Conservation (phyloP, 1,140 invertebrate genomes). For the Drosophila pachea region DNA sequence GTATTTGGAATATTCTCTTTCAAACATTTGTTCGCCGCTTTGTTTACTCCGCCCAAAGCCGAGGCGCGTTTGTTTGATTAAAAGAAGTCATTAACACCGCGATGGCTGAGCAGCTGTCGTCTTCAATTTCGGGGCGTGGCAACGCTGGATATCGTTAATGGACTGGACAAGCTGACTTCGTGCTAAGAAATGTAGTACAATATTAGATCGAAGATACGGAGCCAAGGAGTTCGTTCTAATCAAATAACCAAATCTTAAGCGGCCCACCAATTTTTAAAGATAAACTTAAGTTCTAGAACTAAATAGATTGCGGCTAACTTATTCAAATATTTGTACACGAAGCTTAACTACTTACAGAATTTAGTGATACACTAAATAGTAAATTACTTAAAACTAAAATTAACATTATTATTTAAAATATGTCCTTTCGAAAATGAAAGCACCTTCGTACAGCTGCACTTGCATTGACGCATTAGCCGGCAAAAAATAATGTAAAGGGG, state of each 20-base stretch:
- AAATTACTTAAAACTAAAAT: too few relatives aligned
- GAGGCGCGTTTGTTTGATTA: constrained; percentile 62
- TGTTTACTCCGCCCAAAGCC: constrained; percentile 35
- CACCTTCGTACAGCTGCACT: background rate
- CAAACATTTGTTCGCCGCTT: constrained; percentile 62
- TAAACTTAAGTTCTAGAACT: too few relatives aligned
- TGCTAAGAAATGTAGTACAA: background rate
- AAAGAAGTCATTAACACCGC: constrained; percentile 63
- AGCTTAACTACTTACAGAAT: too few relatives aligned
- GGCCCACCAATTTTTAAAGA: too few relatives aligned
- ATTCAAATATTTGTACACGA: too few relatives aligned
- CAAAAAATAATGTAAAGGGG: background rate
- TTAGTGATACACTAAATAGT: too few relatives aligned
- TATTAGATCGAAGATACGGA: too few relatives aligned
- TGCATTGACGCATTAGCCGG: constrained; percentile 19
- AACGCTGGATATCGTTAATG: background rate
- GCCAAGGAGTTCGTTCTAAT: too few relatives aligned
- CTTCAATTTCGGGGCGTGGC: constrained; percentile 29
- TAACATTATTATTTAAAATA: too few relatives aligned
- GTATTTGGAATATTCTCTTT: constrained; percentile 7
- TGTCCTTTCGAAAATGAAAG: background rate
- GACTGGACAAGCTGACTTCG: background rate
- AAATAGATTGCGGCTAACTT: too few relatives aligned
- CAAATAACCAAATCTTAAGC: too few relatives aligned
- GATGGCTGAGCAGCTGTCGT: constrained; percentile 30